These are phyloP conservation scores for Syngnathus acus DNA, from an alignment of 2,797 vertebrate genomes.

Conservation along the genomic window DNA sequence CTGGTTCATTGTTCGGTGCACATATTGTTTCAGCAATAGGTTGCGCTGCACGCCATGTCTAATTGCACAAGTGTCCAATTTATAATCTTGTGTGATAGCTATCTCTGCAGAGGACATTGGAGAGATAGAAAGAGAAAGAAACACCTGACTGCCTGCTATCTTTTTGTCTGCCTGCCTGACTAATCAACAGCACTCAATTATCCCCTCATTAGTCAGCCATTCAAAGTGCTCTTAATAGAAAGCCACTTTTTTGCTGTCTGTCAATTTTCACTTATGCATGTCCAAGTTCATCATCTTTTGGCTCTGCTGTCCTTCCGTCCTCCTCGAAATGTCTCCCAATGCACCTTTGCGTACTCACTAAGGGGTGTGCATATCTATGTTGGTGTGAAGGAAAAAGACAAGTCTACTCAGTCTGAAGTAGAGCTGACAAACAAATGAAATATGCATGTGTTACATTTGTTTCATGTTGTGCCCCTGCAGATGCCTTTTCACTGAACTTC, in stretches of 20 bases:
- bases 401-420: constrained; percentile 37
- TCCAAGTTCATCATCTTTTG: constrained; percentile 19
- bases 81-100: constrained; percentile 56
- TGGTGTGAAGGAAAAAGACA: constrained; percentile 39
- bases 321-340: constrained; percentile 13
- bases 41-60: constrained; percentile 16
- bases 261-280: constrained; percentile 25
- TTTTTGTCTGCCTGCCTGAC: constrained; percentile 56
- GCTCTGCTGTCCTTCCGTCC: constrained; percentile 13
- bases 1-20: constrained; percentile 46
- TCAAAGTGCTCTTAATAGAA: constrained; percentile 17
- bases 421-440: constrained; percentile 46
- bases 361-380: constrained; percentile 12
- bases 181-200: constrained; percentile 58
- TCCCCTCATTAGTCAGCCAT: constrained; percentile 60
- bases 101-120: constrained; percentile 57
- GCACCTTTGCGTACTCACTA: constrained; percentile 35
- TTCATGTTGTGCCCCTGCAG: constrained; percentile 32
- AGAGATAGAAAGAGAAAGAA: constrained; percentile 55
- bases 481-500: constrained; percentile 17
- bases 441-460: constrained; percentile 44
- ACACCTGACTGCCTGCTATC: constrained; percentile 69
- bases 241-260: constrained; percentile 14
- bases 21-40: constrained; percentile 59
- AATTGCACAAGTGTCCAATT: constrained; percentile 33